Evolutionary conservation across 1,140 invertebrate genomes (phyloP).

Genomic region (Plectrocnemia conspersa): DNA sequence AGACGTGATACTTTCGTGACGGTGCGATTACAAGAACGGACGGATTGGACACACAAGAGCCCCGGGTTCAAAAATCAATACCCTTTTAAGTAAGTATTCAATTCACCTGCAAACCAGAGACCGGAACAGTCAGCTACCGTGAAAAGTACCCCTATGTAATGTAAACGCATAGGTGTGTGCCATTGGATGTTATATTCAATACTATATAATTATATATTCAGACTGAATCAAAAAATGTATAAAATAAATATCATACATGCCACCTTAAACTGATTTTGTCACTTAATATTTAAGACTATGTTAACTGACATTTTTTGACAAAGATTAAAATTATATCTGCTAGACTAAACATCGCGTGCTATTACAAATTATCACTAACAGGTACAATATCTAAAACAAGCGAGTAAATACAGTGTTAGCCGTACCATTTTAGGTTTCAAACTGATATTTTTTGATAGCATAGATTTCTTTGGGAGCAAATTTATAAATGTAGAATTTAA

Average conservation of each 20-base stretch:
- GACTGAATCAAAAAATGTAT: neutral
- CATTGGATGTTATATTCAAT: neutral
- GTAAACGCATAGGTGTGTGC: neutral
- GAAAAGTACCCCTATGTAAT: neutral
- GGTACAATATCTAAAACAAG: too few relatives aligned
- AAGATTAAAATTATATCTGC: too few relatives aligned
- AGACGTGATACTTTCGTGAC: neutral
- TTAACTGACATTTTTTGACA: too few relatives aligned
- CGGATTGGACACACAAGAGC: constrained; percentile 1
- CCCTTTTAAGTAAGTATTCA: constrained; percentile 13
- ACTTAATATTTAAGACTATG: too few relatives aligned
- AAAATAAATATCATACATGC: neutral
- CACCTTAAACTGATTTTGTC: too few relatives aligned
- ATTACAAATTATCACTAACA: too few relatives aligned
- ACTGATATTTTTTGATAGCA: too few relatives aligned
- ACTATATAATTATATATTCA: neutral
- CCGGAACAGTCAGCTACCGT: neutral
- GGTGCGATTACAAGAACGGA: neutral
- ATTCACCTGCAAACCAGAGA: constrained; percentile 11
- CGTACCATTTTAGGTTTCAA: too few relatives aligned
- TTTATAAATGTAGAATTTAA: too few relatives aligned
- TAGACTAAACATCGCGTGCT: too few relatives aligned
- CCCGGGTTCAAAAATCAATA: constrained; percentile 21
- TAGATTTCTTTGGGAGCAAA: too few relatives aligned
- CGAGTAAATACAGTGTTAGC: too few relatives aligned